phyloP scores from a whole-genome alignment of 1,140 invertebrate genomes.

The Dryas iulia region DNA sequence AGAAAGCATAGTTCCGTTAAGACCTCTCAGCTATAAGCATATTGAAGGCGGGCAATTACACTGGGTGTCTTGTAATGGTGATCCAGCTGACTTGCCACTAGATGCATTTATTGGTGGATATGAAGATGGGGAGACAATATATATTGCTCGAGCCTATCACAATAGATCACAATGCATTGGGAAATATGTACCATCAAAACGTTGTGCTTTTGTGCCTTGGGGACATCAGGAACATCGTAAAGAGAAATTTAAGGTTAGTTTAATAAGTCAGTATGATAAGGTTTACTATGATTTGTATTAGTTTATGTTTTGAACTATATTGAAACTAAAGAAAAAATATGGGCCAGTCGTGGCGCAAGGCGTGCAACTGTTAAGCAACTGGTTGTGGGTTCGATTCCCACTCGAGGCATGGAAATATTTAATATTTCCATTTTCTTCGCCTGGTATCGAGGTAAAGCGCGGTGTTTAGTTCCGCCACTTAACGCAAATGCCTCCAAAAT shows the following conservation, averaged over 20 bases:
- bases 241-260: slow-evolving; percentile 84
- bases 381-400: too few species aligned
- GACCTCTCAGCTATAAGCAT: slow-evolving; percentile 7
- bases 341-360: too few species aligned
- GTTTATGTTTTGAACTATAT: too few species aligned
- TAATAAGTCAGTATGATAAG: too few species aligned
- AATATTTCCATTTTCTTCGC: too few species aligned
- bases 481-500: too few species aligned
- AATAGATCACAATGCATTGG: slow-evolving; percentile 85
- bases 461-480: too few species aligned
- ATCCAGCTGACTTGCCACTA: slow-evolving; percentile 81
- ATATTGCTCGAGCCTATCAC: slow-evolving; percentile 83
- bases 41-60: slow-evolving; percentile 37
- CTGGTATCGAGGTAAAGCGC: too few species aligned
- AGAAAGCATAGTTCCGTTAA: not conserved
- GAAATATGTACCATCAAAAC: slow-evolving; percentile 85
- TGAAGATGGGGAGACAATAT: slow-evolving; percentile 82
- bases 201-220: slow-evolving; percentile 86
- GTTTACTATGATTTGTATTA: too few species aligned
- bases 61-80: slow-evolving; percentile 36
- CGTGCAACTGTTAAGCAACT: too few species aligned
- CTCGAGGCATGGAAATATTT: too few species aligned
- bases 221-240: slow-evolving; percentile 86
- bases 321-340: too few species aligned
- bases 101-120: slow-evolving; percentile 86